Base-by-base conservation (phyloP, 2,888 invertebrate genomes). In the Torymus auratus region DNA sequence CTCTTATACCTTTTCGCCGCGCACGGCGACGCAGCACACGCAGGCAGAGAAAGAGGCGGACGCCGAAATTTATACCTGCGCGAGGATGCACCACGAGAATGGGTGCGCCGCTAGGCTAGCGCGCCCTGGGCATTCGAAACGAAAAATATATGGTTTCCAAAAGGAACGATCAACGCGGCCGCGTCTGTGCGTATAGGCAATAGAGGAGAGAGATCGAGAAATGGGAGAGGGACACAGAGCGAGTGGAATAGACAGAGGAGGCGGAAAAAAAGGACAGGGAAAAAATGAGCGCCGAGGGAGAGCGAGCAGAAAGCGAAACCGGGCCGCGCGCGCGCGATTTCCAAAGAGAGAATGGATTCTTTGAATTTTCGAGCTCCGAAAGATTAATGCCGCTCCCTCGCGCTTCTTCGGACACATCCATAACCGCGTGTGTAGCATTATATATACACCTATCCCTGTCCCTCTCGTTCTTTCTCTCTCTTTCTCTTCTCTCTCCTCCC, bases 131-230 rank as follows among this genome's bases (percentile, higher is more conserved):
- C 86, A 87, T 86, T 41, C 87, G 87, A 87, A 89, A 88, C 89
- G 88, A 89, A 88, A 89, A 88, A 89, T 88, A 87, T 86, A 86
- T 87, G 87, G 86, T 88, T 87, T 87, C 86, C 84, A 84, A 87
- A 86, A 84, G 86, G 58, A 74, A 85, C 41, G 41, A 41, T 41
- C 84, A 84, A 82, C 52, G 85, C 20, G 20, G 1, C 20, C 20
- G 20, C 20, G 20, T 20, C 20, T 20, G 20, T 7, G 84, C 84
- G 80, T 76, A 77, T 65, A 74, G 78, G 83, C 4, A 28, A 7
- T 5, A 10, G 41, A 41, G 41, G 50, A 28, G 58, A 20, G 28
- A 60, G 55, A 73, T 41, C 62, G 72, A 65, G 41, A 77, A 65
- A 67, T 53, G 60, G 76, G 62, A 73, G 53, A 70, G 62, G 56